phyloP scores from a whole-genome alignment of 2,113 vertebrate species.

The Eupsittula cactorum region DNA sequence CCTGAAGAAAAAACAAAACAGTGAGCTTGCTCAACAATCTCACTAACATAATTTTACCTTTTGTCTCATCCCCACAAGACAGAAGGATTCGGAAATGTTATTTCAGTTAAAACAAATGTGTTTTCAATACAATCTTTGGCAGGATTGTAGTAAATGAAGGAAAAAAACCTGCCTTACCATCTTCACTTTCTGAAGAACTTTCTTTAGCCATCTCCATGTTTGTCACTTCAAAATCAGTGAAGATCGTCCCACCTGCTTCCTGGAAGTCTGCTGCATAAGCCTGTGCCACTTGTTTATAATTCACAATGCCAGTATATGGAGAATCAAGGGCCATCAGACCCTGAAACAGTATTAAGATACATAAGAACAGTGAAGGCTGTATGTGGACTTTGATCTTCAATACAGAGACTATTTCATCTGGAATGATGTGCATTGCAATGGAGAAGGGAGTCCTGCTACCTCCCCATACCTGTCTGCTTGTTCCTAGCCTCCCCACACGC shows the following conservation, averaged over 20 bases:
- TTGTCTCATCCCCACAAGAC: background rate
- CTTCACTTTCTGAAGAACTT: constrained; percentile 75
- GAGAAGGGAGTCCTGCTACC: background rate
- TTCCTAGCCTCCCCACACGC: background rate
- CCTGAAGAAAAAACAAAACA: background rate
- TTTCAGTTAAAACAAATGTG: background rate
- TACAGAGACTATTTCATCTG: background rate
- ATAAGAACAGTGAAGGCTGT: background rate
- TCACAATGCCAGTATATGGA: constrained; percentile 93
- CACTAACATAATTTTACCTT: background rate
- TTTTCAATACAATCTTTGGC: background rate
- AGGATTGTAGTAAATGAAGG: background rate
- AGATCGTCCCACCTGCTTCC: constrained; percentile 85
- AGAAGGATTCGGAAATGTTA: background rate
- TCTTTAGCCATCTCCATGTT: constrained; percentile 82
- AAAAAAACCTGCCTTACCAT: constrained; percentile 74
- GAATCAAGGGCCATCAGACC: constrained; percentile 96
- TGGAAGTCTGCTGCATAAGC: constrained; percentile 87
- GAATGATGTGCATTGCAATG: accelerated
- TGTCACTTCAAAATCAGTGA: constrained; percentile 85
- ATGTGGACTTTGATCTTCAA: background rate
- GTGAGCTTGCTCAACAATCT: background rate
- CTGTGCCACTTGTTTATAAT: constrained; percentile 87
- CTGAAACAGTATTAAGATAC: constrained; percentile 56
- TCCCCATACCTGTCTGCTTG: background rate